These are phyloP conservation scores for Calypte anna DNA, from an alignment of 2,113 vertebrate genomes.

Conservation along the genomic window DNA sequence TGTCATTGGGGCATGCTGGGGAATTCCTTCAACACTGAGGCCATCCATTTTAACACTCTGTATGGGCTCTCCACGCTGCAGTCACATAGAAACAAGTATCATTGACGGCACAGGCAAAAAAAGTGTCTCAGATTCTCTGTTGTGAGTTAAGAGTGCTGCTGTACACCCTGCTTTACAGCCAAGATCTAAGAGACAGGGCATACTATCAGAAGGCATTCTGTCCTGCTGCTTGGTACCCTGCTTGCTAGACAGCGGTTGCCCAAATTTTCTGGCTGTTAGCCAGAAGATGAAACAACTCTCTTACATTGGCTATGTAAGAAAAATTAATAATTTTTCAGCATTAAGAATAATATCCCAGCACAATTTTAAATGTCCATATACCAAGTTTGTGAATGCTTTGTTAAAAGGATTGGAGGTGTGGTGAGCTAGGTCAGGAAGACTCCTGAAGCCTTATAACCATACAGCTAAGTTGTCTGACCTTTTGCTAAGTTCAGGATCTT, in stretches of 20 bases:
- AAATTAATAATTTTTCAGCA: not conserved
- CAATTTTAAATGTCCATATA: not conserved
- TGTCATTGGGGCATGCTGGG: conserved; percentile 75
- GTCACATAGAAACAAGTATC: conserved; percentile 19
- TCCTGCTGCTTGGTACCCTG: not conserved
- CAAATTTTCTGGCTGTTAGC: not conserved
- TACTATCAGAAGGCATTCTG: not conserved
- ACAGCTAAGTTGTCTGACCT: not conserved
- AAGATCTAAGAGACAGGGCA: not conserved
- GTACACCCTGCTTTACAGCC: not conserved
- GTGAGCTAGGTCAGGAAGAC: not conserved
- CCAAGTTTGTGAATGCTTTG: not conserved
- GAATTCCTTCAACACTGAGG: conserved; percentile 59
- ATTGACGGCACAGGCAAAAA: conserved; percentile 23
- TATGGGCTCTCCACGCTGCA: conserved; percentile 71
- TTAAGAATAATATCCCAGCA: not conserved
- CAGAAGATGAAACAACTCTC: not conserved
- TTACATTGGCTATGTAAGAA: not conserved
- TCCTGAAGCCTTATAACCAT: not conserved
- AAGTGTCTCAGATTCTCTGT: not conserved
- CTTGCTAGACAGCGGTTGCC: not conserved
- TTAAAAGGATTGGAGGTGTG: not conserved
- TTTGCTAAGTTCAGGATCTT: not conserved
- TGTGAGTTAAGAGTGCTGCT: not conserved
- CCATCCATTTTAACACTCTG: conserved; percentile 65